Conservation (phyloP, 2,113 vertebrate genomes). For the Phocoena phocoena region DNA sequence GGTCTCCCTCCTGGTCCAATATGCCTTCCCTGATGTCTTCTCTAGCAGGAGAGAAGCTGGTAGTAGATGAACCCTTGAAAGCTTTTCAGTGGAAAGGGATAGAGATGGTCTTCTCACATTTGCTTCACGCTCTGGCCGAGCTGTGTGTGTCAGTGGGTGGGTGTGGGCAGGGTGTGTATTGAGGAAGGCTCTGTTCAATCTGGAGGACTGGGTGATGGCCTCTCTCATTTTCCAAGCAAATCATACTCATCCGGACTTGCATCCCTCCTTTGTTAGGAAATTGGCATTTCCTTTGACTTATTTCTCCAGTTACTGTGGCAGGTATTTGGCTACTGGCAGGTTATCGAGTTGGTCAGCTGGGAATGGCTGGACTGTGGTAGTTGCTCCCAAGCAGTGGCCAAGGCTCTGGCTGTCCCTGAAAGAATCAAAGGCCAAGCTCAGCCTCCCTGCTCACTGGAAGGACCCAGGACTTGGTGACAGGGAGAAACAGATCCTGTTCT, state of each 20-base stretch:
- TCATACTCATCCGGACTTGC: background rate
- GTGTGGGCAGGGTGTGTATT: background rate
- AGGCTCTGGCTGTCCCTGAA: background rate
- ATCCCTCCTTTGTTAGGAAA: background rate
- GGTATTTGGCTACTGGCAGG: background rate
- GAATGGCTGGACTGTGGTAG: background rate
- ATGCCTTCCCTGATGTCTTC: background rate
- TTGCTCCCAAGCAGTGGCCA: background rate
- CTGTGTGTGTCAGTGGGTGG: background rate
- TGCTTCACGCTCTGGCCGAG: background rate
- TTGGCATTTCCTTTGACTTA: background rate
- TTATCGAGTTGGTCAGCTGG: background rate
- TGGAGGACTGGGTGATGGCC: background rate
- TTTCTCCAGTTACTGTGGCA: background rate
- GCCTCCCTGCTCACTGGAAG: background rate
- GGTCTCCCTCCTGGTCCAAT: background rate
- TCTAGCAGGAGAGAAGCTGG: background rate
- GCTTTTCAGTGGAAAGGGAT: background rate
- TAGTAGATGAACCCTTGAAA: background rate
- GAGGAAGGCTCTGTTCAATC: background rate
- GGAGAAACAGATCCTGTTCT: background rate
- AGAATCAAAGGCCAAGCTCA: background rate
- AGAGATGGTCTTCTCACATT: background rate
- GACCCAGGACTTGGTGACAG: background rate
- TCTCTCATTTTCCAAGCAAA: background rate